phyloP scores from a whole-genome alignment of 1,140 invertebrate species.

The Wiebesia pumilae region DNA sequence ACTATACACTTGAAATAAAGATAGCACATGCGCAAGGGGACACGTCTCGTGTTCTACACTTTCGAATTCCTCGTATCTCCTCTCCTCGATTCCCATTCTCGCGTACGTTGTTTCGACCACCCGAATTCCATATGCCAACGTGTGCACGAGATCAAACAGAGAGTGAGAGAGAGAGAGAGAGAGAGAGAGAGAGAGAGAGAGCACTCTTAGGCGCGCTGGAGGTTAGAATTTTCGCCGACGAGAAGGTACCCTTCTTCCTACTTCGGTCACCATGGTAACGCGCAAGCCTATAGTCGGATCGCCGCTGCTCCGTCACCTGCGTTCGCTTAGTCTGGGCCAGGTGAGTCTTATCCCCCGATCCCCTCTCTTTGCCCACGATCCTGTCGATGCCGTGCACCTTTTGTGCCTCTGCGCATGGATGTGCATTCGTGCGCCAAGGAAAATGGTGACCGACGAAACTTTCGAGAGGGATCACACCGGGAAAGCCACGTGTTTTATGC shows the following conservation, averaged over 20 bases:
- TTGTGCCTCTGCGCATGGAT: neutral
- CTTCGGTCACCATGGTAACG: conserved; percentile 61
- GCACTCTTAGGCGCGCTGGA: neutral
- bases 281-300: neutral
- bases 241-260: conserved; percentile 25
- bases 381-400: neutral
- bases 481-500: neutral
- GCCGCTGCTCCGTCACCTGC: conserved; percentile 33
- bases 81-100: neutral
- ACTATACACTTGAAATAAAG: neutral
- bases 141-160: neutral
- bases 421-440: neutral
- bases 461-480: neutral
- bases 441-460: neutral
- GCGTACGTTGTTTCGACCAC: conserved; percentile 6
- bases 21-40: neutral
- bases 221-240: conserved; percentile 17
- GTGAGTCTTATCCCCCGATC: neutral
- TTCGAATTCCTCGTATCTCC: conserved; percentile 11
- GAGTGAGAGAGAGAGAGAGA: neutral
- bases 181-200: conserved; percentile 1
- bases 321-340: conserved; percentile 1
- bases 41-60: neutral
- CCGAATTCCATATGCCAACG: neutral
- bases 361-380: neutral